A percentile compares a stretch with the other conserved stretches of the same genome.
Evolutionary conservation across 2,888 invertebrate genomes (phyloP).

Genomic region (Drosophila antonietae): DNA sequence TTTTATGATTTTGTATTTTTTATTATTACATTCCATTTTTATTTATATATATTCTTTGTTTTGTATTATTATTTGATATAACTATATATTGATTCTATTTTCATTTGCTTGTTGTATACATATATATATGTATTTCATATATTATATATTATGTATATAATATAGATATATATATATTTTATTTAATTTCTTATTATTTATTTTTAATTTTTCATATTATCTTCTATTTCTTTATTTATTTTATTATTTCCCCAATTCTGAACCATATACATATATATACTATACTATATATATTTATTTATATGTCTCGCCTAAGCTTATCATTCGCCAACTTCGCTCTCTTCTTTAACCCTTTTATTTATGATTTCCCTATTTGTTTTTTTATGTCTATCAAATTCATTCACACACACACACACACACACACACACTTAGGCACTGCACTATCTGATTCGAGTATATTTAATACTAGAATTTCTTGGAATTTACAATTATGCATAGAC

Average conservation of each 20-base stretch:
- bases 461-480: constrained; percentile 6
- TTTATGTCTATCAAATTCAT: neutral
- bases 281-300: no score
- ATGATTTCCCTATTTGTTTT: constrained; percentile 1
- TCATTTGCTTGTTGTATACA: no score
- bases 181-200: no score
- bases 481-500: constrained; percentile 1
- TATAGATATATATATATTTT: no score
- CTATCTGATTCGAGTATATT: neutral
- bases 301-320: neutral
- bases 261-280: neutral
- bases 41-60: no score
- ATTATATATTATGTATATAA: no score
- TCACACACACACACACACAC: neutral
- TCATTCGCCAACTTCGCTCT: neutral
- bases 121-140: no score
- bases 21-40: no score
- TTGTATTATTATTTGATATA: no score
- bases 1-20: no score
- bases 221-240: neutral
- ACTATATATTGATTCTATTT: no score
- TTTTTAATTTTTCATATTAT: neutral
- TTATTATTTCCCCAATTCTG: no score
- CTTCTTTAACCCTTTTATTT: neutral
- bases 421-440: neutral